Evolutionary conservation across 2,113 vertebrate species (phyloP).

Genomic region (Crocuta crocuta): DNA sequence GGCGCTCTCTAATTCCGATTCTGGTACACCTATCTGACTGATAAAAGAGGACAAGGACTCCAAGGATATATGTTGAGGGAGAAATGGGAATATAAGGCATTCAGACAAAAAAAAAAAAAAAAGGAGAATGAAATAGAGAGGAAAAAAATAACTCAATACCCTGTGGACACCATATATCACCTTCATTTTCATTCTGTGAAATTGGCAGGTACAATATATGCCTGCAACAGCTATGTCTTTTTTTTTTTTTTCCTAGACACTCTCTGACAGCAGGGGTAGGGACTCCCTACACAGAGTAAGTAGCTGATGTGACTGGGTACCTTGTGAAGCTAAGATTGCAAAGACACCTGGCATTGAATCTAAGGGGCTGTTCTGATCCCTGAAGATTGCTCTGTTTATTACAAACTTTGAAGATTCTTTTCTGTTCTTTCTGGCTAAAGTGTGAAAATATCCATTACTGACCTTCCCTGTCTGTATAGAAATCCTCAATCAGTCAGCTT

Average conservation of each 20-base stretch:
- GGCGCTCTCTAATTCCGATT: not conserved
- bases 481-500: slow-evolving; percentile 64
- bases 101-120: slow-evolving; percentile 51
- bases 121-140: not conserved
- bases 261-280: slow-evolving; percentile 45
- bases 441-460: slow-evolving; percentile 64
- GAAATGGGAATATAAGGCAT: slow-evolving; percentile 20
- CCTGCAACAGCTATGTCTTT: slow-evolving; percentile 58
- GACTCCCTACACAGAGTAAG: slow-evolving; percentile 47
- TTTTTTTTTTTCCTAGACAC: not conserved
- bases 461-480: slow-evolving; percentile 53
- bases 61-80: slow-evolving; percentile 14
- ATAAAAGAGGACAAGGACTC: not conserved
- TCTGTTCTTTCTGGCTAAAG: slow-evolving; percentile 59
- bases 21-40: not conserved
- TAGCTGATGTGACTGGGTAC: slow-evolving; percentile 21
- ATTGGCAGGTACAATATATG: slow-evolving; percentile 64
- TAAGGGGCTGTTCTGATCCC: slow-evolving; percentile 60
- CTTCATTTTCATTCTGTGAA: slow-evolving; percentile 61
- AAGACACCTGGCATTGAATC: slow-evolving; percentile 64
- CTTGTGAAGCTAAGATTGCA: slow-evolving; percentile 57
- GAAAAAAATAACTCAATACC: slow-evolving; percentile 36
- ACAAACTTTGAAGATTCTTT: slow-evolving; percentile 69
- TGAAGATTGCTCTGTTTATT: slow-evolving; percentile 71
- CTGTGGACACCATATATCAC: slow-evolving; percentile 49